A percentile compares a stretch with the other conserved stretches of the same genome.
Evolutionary conservation across 2,797 vertebrate species (phyloP).

Genomic region (Threskiornis aethiopicus): DNA sequence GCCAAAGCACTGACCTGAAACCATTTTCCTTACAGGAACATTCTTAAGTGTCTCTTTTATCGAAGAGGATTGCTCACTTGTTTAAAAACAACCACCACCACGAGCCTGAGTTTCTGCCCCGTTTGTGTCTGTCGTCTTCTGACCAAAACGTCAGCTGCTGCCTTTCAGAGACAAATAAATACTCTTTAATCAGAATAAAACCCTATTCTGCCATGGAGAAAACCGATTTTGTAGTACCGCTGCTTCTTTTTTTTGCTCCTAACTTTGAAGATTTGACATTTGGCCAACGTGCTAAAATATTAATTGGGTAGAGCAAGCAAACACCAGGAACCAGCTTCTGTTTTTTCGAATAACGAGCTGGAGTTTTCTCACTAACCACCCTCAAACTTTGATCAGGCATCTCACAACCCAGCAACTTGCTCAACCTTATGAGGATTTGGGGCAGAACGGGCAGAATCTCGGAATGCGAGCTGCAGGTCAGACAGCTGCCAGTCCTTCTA

Average conservation of each 20-base stretch:
- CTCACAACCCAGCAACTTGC: background rate
- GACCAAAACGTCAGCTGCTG: background rate
- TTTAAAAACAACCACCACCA: background rate
- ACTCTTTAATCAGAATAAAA: background rate
- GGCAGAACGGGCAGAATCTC: background rate
- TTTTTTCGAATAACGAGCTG: background rate
- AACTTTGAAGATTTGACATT: background rate
- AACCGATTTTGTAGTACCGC: background rate
- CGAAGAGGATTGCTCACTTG: background rate
- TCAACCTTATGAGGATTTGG: background rate
- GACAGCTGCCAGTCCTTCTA: background rate
- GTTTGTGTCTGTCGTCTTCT: background rate
- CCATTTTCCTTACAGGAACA: background rate
- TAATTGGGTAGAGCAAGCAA: background rate
- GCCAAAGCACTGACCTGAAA: slow-evolving; percentile 2
- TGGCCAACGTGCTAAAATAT: background rate
- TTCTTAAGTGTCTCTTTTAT: background rate
- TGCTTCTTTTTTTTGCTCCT: fast-evolving
- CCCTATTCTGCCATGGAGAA: background rate
- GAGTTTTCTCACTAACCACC: background rate
- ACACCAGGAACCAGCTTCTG: background rate
- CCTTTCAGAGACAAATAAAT: background rate
- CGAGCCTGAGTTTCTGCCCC: background rate
- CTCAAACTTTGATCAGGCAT: background rate
- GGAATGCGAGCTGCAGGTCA: background rate